phyloP scores from a whole-genome alignment of 2,888 invertebrate species.

The Phania funesta region DNA sequence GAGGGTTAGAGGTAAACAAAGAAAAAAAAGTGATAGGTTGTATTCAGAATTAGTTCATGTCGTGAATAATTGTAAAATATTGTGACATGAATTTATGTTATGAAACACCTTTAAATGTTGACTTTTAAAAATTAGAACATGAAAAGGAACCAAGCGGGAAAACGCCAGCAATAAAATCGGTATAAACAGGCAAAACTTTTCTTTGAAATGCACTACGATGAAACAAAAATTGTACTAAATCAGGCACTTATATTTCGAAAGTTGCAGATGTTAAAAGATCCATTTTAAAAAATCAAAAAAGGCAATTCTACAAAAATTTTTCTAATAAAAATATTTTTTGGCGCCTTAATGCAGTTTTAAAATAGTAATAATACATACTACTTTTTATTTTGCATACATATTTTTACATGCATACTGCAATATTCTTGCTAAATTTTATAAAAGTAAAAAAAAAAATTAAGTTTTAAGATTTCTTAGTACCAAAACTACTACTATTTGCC shows the following conservation, averaged over 20 bases:
- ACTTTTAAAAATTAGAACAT: constrained; percentile 3
- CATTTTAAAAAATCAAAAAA: no score
- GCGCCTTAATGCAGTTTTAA: background rate
- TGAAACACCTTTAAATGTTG: constrained; percentile 44
- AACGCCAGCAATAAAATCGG: background rate
- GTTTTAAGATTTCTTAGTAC: no score
- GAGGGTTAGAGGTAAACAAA: background rate
- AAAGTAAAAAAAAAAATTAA: no score
- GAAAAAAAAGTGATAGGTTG: background rate
- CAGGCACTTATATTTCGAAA: no score
- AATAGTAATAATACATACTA: background rate
- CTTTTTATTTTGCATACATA: no score
- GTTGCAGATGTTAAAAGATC: no score
- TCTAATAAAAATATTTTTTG: no score
- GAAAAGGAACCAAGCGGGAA: background rate
- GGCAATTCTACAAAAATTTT: no score
- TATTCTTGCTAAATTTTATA: no score
- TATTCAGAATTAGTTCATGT: constrained; percentile 17
- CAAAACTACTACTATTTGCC: background rate
- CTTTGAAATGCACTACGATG: background rate
- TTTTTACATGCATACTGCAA: no score
- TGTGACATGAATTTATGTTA: constrained; percentile 55
- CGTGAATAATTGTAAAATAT: constrained; percentile 41
- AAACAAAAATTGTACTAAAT: background rate
- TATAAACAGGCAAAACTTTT: background rate